Evolutionary conservation across 2,113 vertebrate species (phyloP).

Genomic region (Ibidorhyncha struthersii): DNA sequence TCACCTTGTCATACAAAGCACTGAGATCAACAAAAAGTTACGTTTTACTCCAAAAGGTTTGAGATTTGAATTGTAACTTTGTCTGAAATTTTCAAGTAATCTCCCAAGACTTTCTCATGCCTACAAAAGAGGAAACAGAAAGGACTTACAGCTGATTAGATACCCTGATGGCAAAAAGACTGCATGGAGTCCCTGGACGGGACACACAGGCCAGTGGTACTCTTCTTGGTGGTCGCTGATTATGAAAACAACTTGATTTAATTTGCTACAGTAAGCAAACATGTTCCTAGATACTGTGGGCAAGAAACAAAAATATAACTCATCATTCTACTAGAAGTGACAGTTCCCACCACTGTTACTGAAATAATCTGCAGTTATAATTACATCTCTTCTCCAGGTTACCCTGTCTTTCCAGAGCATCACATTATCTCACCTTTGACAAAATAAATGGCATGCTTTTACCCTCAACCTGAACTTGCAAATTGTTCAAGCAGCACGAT

Average conservation of each 20-base stretch:
- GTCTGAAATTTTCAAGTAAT: neutral
- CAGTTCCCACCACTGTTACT: neutral
- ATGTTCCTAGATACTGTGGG: neutral
- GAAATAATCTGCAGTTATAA: neutral
- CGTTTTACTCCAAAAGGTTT: neutral
- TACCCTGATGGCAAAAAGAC: neutral
- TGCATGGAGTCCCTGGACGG: neutral
- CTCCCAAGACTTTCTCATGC: neutral
- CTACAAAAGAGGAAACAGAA: neutral
- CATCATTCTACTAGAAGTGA: neutral
- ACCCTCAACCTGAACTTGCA: neutral
- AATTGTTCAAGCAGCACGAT: neutral
- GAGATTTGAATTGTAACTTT: neutral
- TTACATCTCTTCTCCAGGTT: neutral
- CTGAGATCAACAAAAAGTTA: neutral
- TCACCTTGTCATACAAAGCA: neutral
- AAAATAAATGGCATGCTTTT: neutral
- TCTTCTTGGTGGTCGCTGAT: neutral
- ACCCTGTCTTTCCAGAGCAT: neutral
- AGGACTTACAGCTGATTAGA: neutral
- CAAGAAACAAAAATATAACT: neutral
- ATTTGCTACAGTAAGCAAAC: neutral
- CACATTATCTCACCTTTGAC: neutral
- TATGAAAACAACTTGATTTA: neutral
- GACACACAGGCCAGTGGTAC: neutral